A percentile compares a stretch with the other conserved stretches of the same genome.
Conservation (phyloP, 2,888 invertebrate species). For the Microctonus aethiopoides region DNA sequence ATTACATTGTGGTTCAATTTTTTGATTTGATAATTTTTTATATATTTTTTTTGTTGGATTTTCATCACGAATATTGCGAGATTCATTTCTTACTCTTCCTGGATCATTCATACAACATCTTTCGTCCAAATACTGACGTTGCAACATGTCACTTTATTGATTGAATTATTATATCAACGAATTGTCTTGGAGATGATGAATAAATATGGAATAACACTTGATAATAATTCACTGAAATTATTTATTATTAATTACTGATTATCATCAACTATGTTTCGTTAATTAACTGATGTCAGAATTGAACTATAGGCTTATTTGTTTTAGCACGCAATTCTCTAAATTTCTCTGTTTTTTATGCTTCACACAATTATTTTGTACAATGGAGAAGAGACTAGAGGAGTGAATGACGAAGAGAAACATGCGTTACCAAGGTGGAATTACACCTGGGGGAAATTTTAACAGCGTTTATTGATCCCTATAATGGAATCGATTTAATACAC, state of each 20-base stretch:
- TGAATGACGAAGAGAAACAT: conserved; percentile 28
- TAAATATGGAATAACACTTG: no score
- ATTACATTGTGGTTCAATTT: conserved; percentile 36
- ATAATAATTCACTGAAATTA: neutral
- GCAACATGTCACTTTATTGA: conserved; percentile 40
- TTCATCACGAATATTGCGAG: conserved; percentile 20
- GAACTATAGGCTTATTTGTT: neutral
- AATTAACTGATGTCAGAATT: neutral
- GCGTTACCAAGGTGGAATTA: conserved; percentile 46
- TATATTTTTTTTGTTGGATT: conserved; percentile 8
- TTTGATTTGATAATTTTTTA: conserved; percentile 22
- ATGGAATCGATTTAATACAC: conserved; percentile 1
- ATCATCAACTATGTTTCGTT: neutral
- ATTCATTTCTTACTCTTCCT: conserved; percentile 37
- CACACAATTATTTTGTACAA: conserved; percentile 3
- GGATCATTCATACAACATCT: conserved; percentile 43
- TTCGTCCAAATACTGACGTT: conserved; percentile 43
- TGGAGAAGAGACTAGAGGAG: neutral
- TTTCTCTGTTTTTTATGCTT: neutral
- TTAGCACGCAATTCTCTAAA: conserved; percentile 12
- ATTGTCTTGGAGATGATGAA: no score
- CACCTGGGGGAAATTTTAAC: conserved; percentile 43
- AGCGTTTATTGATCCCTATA: conserved; percentile 40
- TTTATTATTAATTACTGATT: neutral
- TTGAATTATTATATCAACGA: neutral